Evolutionary conservation across 2,113 vertebrate species (phyloP).

Genomic region (Sakesphorus luctuosus): DNA sequence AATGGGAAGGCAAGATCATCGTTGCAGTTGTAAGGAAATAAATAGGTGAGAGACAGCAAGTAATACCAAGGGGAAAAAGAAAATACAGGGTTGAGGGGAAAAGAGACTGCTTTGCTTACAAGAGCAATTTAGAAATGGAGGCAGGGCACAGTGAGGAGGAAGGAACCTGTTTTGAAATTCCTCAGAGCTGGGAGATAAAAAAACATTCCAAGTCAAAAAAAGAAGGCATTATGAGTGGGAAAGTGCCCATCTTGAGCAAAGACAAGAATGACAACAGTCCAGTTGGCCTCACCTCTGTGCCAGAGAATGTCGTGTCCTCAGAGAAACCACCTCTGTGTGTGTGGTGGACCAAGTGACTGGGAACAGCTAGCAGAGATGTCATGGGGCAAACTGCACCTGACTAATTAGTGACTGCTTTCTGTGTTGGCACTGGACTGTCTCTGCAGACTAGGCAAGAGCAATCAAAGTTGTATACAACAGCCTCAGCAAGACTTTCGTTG

Average conservation of each 20-base stretch:
- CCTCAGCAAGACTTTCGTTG: not conserved
- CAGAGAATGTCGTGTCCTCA: not conserved
- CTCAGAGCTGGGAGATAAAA: not conserved
- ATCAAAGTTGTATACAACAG: not conserved
- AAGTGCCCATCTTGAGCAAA: not conserved
- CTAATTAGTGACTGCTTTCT: not conserved
- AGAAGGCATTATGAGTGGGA: not conserved
- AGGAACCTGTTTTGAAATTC: not conserved
- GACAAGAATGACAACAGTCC: not conserved
- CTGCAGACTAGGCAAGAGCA: not conserved
- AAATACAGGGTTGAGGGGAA: not conserved
- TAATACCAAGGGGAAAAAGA: not conserved
- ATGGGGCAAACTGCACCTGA: not conserved
- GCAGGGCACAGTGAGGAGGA: not conserved
- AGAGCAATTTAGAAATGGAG: not conserved
- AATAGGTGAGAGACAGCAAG: not conserved
- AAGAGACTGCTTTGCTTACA: not conserved
- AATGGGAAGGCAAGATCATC: not conserved
- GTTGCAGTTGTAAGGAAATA: not conserved
- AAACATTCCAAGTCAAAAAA: not conserved
- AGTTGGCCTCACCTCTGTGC: not conserved
- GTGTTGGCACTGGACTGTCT: not conserved
- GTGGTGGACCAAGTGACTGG: not conserved
- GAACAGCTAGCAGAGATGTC: not conserved
- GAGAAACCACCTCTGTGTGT: not conserved